These are phyloP conservation scores for Platerodrilus igneus DNA, from an alignment of 2,888 invertebrate genomes.

Conservation along the genomic window DNA sequence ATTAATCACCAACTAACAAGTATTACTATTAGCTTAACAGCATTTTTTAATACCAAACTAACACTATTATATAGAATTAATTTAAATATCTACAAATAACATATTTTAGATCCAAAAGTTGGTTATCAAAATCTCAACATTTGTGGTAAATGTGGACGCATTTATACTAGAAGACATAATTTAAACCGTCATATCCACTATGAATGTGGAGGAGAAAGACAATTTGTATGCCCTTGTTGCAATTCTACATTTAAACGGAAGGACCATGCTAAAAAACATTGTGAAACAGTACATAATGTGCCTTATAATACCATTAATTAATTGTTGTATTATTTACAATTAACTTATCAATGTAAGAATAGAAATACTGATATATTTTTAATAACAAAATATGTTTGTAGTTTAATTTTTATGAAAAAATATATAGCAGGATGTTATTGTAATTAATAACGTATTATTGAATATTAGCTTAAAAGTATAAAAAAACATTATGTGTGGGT, in stretches of 20 bases:
- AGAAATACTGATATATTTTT: not conserved
- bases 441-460: no score
- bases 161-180: slow-evolving; percentile 68
- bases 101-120: slow-evolving; percentile 6
- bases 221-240: slow-evolving; percentile 42
- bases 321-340: not conserved
- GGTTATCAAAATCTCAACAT: slow-evolving; percentile 5
- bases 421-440: no score
- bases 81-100: no score
- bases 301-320: not conserved
- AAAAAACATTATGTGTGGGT: no score
- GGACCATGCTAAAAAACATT: slow-evolving; percentile 40
- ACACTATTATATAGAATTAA: no score
- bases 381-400: not conserved
- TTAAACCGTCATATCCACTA: slow-evolving; percentile 59
- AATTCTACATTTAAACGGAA: slow-evolving; percentile 38
- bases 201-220: slow-evolving; percentile 48
- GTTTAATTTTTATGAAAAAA: no score
- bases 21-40: no score
- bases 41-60: no score
- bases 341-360: not conserved
- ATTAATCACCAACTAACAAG: no score
- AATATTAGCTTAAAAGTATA: no score
- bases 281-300: slow-evolving; percentile 23
- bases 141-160: slow-evolving; percentile 63